phyloP scores from a whole-genome alignment of 2,797 vertebrate species.

The Myotis pilosus region DNA sequence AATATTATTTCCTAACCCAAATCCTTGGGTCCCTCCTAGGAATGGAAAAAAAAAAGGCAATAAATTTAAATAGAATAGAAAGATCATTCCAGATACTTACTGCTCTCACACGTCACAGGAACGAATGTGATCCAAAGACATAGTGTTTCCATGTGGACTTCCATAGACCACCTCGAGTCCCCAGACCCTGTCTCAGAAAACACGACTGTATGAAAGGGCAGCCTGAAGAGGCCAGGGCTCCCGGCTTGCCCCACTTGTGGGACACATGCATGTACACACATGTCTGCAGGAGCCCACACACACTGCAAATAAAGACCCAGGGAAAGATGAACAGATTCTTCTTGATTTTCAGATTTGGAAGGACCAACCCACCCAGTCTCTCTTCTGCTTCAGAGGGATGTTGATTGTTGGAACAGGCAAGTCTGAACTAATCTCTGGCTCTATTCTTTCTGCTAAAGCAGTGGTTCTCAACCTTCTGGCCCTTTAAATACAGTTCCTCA shows the following conservation, averaged over 20 bases:
- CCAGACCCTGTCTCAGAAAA: background rate
- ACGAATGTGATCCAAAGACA: background rate
- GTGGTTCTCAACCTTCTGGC: too few relatives aligned
- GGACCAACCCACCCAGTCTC: background rate
- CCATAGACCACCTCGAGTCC: background rate
- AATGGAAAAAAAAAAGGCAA: background rate
- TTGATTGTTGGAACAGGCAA: background rate
- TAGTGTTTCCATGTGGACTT: background rate
- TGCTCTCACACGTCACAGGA: background rate
- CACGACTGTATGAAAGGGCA: background rate
- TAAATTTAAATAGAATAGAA: slow-evolving; percentile 10
- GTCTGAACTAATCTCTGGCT: background rate
- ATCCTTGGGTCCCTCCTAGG: background rate
- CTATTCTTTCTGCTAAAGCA: background rate
- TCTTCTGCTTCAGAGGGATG: background rate
- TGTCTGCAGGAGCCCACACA: background rate
- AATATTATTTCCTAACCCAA: slow-evolving; percentile 31
- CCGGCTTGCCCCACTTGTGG: background rate
- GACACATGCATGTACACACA: background rate
- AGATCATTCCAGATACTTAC: background rate
- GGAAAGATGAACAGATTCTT: background rate
- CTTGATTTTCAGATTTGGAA: background rate
- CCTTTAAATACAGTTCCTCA: too few relatives aligned
- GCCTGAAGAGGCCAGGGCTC: background rate
- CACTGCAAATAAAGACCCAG: background rate